phyloP scores from a whole-genome alignment of 1,140 invertebrate species.

The Drosophila jambulina region DNA sequence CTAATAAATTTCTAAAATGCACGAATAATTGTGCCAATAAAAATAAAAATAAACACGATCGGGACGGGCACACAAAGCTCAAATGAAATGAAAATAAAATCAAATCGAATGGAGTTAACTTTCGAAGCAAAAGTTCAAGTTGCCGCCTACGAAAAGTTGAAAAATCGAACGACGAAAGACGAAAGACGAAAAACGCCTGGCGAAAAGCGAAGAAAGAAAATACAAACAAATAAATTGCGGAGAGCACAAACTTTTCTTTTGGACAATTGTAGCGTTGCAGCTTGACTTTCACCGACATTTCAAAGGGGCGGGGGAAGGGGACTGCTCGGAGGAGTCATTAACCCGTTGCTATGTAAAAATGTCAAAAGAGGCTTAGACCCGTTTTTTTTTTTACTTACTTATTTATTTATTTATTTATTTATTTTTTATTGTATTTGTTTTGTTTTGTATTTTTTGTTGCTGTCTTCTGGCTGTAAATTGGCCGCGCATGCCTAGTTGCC shows the following conservation, averaged over 20 bases:
- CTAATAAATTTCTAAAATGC: slow-evolving; percentile 82
- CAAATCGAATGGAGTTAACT: slow-evolving; percentile 56
- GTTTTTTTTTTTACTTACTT: slow-evolving; percentile 17
- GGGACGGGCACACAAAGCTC: slow-evolving; percentile 11
- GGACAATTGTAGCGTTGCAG: slow-evolving; percentile 81
- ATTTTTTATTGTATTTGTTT: slow-evolving; percentile 5
- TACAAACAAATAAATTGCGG: slow-evolving; percentile 52
- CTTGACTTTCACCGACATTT: slow-evolving; percentile 81
- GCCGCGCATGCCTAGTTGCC: slow-evolving; percentile 63
- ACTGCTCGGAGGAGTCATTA: slow-evolving; percentile 37
- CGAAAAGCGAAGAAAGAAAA: slow-evolving; percentile 49
- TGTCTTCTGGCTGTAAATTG: slow-evolving; percentile 67
- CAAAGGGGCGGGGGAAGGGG: neutral
- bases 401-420: slow-evolving; percentile 9
- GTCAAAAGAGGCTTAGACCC: slow-evolving; percentile 52
- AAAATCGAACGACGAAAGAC: slow-evolving; percentile 7
- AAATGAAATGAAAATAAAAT: slow-evolving; percentile 37
- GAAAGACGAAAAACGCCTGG: slow-evolving; percentile 14
- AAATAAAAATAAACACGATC: slow-evolving; percentile 78
- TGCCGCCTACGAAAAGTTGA: slow-evolving; percentile 70
- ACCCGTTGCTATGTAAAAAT: slow-evolving; percentile 67
- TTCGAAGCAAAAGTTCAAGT: slow-evolving; percentile 75
- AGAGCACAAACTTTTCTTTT: slow-evolving; percentile 81
- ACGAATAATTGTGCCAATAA: slow-evolving; percentile 84
- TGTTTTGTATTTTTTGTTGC: neutral